Evolutionary conservation across 2,888 invertebrate species (phyloP).

Genomic region (Hipparchia semele): DNA sequence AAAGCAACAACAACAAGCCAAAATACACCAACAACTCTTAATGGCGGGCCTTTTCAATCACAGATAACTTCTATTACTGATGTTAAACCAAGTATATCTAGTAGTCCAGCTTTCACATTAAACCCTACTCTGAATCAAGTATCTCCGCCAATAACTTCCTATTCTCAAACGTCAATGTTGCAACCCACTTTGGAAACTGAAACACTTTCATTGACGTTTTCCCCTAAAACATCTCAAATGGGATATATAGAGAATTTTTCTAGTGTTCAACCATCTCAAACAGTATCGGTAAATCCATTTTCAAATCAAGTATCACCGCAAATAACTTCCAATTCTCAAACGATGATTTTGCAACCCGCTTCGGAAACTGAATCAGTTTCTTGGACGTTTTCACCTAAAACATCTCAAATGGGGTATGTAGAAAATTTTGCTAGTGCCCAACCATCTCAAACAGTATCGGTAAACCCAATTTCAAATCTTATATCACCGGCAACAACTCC

Average conservation of each 20-base stretch:
- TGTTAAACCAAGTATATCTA: slow-evolving; percentile 13
- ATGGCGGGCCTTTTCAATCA: slow-evolving; percentile 14
- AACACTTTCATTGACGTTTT: not conserved
- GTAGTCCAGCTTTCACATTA: slow-evolving; percentile 4
- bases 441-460: not conserved
- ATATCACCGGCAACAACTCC: not conserved
- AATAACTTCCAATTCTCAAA: not conserved
- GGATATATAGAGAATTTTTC: not conserved
- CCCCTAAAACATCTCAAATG: not conserved
- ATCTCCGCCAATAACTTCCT: slow-evolving; percentile 1
- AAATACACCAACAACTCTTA: slow-evolving; percentile 20
- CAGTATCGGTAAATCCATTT: not conserved
- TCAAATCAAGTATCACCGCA: slow-evolving; percentile 2
- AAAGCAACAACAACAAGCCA: slow-evolving; percentile 1
- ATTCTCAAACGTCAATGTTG: not conserved
- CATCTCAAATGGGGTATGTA: not conserved
- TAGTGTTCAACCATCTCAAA: not conserved
- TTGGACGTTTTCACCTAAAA: not conserved
- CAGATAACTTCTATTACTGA: slow-evolving; percentile 20
- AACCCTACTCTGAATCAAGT: slow-evolving; percentile 7
- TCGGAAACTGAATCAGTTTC: not conserved
- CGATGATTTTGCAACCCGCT: not conserved
- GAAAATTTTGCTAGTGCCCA: not conserved
- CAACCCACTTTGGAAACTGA: slow-evolving; percentile 2
- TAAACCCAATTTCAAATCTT: not conserved